Conservation (phyloP, 2,888 invertebrate genomes). For the Drosophila suboccidentalis region DNA sequence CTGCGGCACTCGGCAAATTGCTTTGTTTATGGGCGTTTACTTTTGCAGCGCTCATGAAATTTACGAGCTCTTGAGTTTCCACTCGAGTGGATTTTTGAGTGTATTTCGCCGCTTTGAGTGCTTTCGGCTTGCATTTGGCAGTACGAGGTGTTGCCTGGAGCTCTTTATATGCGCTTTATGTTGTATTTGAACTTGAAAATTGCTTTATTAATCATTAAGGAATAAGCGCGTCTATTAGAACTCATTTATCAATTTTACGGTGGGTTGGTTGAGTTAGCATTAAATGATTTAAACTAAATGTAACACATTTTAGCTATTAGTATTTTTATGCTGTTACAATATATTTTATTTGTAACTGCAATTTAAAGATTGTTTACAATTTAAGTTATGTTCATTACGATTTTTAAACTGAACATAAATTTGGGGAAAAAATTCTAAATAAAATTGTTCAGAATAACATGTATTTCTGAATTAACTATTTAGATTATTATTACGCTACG, state of each 20-base stretch:
- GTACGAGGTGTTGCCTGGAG: slow-evolving; percentile 9
- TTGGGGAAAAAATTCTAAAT: too few species aligned
- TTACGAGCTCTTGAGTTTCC: slow-evolving; percentile 70
- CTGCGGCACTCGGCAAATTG: slow-evolving; percentile 64
- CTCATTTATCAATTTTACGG: slow-evolving; percentile 14
- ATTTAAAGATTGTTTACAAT: too few species aligned
- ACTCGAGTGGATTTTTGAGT: slow-evolving; percentile 48
- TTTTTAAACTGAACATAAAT: too few species aligned
- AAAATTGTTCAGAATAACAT: too few species aligned
- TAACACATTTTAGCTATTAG: slow-evolving; percentile 5
- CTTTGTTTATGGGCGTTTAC: slow-evolving; percentile 85
- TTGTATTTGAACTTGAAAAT: slow-evolving; percentile 78
- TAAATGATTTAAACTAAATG: background rate
- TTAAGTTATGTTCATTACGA: too few species aligned
- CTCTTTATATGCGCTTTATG: slow-evolving; percentile 50
- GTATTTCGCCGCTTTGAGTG: slow-evolving; percentile 25
- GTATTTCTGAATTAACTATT: too few species aligned
- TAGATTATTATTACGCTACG: too few species aligned
- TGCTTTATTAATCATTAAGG: slow-evolving; percentile 78
- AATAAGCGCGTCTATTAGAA: slow-evolving; percentile 36
- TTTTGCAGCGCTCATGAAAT: slow-evolving; percentile 67
- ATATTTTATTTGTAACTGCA: too few species aligned
- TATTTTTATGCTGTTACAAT: background rate
- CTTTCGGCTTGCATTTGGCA: slow-evolving; percentile 12
- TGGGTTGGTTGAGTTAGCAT: background rate